Conservation (phyloP, 1,140 invertebrate species). For the Trichomalopsis sarcophagae region DNA sequence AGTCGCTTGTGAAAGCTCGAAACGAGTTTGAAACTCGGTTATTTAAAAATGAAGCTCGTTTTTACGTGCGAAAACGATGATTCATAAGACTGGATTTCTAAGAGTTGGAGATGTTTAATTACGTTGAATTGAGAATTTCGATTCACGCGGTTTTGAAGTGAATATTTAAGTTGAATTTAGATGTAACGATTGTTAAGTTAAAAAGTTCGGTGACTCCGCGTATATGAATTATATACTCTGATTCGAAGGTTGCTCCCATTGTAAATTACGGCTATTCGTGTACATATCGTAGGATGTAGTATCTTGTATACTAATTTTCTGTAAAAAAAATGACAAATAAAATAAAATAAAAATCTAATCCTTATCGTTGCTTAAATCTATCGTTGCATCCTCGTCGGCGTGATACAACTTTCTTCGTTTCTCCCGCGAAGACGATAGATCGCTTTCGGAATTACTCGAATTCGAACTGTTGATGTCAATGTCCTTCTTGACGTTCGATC, state of each 20-base stretch:
- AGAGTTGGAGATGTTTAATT: background rate
- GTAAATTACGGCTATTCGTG: too few relatives aligned
- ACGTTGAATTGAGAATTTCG: too few relatives aligned
- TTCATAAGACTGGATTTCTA: background rate
- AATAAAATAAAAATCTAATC: slow-evolving; percentile 5
- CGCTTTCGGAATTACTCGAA: background rate
- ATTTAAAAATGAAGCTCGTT: background rate
- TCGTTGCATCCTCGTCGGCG: background rate
- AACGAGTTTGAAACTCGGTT: background rate
- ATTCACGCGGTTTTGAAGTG: too few relatives aligned
- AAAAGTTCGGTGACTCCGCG: too few relatives aligned
- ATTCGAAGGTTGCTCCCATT: too few relatives aligned
- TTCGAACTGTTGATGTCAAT: background rate
- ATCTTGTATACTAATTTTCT: background rate
- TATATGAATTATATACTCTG: too few relatives aligned
- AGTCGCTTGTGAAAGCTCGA: background rate
- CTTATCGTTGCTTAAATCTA: slow-evolving; percentile 12
- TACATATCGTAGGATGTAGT: too few relatives aligned
- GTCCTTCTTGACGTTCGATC: too few relatives aligned
- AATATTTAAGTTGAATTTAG: too few relatives aligned
- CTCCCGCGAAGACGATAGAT: background rate
- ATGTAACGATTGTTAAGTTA: too few relatives aligned
- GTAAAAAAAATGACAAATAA: slow-evolving; percentile 21
- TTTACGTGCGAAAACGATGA: background rate
- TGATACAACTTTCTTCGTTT: slow-evolving; percentile 57